Evolutionary conservation across 2,888 invertebrate species (phyloP), one percentile per base, ranked within the genome.

Genomic region (Chalcis sispes): DNA sequence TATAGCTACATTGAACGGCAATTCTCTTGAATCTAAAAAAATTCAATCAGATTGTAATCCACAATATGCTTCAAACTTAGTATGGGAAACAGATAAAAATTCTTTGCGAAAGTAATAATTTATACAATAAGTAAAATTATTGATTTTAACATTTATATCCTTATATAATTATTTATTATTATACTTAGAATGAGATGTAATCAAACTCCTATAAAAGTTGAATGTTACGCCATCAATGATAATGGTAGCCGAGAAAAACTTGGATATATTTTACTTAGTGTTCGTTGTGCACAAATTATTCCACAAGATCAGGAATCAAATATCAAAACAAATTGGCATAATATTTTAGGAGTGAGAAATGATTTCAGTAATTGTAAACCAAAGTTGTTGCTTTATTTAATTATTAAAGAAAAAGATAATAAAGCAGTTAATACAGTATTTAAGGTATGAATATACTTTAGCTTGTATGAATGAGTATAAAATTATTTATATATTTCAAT

Each of bases 71-170:
- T 93, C 93, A 25, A 94, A 95, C 85, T 91, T 95, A 71, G 92
- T 94, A 65, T 95, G 95, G 95, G 94, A 95, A 87, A 93, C 93
- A 1, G 93, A 94, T 81, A 93, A 94, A 88, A 91, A 91, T 81
- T 91, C 92, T 75, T 90, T 95, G 80, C 91, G 94, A 82, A 92
- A 92, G 93, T 93, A 87, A 83, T 66, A 32, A 15, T 40, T 25
- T 48, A 50, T 25, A 25, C 25, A 25, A 8, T 54, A 25, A 25
- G 25, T 54, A 25, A 46, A 15, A 36, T 36, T 36, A 10, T 40
- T 32, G 2, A 50, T 58, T 3, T 2, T 23, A 7, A 50, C 18
- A 40, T 20, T 66, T 46, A n/a, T 32, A 56, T 58, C n/a, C 56
- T 48, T 20, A 3, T 23, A 62, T 4, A 20, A 70, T 61, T 64